phyloP scores from a whole-genome alignment of 2,113 vertebrate species.

The Sinocyclocheilus anshuiensis region DNA sequence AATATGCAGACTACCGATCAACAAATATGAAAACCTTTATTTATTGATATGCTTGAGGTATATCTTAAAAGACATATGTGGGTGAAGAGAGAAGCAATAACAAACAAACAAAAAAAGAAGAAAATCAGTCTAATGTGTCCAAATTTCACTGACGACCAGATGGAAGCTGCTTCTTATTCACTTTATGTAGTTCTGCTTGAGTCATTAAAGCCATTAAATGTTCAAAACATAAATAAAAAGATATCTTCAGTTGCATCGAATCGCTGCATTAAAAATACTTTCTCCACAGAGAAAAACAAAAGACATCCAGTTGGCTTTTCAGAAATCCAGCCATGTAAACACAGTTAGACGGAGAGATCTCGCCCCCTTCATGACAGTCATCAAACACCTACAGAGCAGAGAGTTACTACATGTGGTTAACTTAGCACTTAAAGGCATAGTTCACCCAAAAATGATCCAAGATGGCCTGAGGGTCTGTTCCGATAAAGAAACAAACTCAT shows the following conservation, averaged over 20 bases:
- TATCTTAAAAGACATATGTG: neutral
- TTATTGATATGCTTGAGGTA: neutral
- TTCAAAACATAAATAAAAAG: slow-evolving; percentile 48
- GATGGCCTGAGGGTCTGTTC: too few relatives aligned
- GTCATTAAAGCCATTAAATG: slow-evolving; percentile 15
- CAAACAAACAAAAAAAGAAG: neutral
- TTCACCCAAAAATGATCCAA: neutral
- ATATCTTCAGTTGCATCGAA: slow-evolving; percentile 29
- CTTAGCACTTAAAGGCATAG: neutral
- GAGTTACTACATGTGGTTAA: neutral
- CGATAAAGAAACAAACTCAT: too few relatives aligned
- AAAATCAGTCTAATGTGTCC: neutral
- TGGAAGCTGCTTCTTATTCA: neutral
- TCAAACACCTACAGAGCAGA: slow-evolving; percentile 86
- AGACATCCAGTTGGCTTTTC: slow-evolving; percentile 44
- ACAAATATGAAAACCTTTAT: slow-evolving; percentile 4
- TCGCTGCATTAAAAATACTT: slow-evolving; percentile 41
- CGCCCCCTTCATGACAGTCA: slow-evolving; percentile 94
- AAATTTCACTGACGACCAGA: neutral
- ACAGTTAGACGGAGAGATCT: slow-evolving; percentile 94
- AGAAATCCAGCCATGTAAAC: slow-evolving; percentile 94
- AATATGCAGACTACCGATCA: neutral
- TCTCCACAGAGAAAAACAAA: slow-evolving; percentile 56
- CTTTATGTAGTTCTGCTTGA: neutral
- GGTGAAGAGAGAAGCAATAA: neutral